Base-by-base conservation (phyloP, 2,797 vertebrate species). In the Luscinia luscinia region DNA sequence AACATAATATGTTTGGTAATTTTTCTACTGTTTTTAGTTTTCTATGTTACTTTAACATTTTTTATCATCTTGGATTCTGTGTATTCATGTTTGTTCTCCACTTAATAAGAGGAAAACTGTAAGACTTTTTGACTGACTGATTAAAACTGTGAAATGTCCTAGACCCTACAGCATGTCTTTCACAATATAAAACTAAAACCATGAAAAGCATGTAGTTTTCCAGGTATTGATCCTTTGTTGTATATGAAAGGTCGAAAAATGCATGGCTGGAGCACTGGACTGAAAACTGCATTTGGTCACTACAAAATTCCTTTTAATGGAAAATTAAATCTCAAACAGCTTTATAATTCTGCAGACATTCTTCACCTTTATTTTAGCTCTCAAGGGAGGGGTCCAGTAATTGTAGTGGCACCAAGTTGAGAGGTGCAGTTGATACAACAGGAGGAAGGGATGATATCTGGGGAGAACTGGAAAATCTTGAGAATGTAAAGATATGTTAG, bases 211-310 rank as follows among this genome's bases (percentile, higher is more conserved):
- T 46, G 10, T 64, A 22, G 8, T 52, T 94, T 80, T 86, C 22
- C 58, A 68, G 17, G 5, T 78, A 40, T 61, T 66, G 11, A 32
- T 82, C 51, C 20, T 73, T 45, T 28, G 19, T 55, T 17, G 17
- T 63, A 3, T 11, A 48, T 19, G 20, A 79, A 32, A 82, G 2
- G 9, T 57, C 12, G 21, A 36, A 34, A 61, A 83, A 78, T 41
- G 7, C 30, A 21, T n/a, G 12, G 30, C 32, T 80, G 38, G 19
- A 89, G 2, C 20, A 32, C 34, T 43, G 54, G 43, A 23, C 28
- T 72, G 15, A 78, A 74, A 87, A 57, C 6, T 0, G 0, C 1
- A 1, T 27, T 77, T 28, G 3, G 16, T 73, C 23, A 68, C 11
- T 51, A 40, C 40, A 24, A 68, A 36, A 36, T 28, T 76, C 24